Base-by-base conservation (phyloP, 2,113 vertebrate species). In the Heloderma charlesbogerti region DNA sequence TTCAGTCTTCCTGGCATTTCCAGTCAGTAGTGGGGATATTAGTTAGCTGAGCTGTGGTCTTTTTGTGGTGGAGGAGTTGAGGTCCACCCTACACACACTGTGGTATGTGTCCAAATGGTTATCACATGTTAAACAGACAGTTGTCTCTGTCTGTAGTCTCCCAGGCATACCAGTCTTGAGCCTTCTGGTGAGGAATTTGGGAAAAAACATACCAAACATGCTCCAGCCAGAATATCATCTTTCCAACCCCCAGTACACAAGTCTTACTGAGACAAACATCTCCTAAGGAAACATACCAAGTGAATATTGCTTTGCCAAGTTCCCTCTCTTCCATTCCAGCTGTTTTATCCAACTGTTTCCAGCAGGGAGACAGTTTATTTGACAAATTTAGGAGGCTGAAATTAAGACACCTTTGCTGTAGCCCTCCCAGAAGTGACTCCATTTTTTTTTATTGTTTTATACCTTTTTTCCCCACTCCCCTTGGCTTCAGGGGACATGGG, bases 361-460 rank as follows among this genome's bases (percentile, higher is more conserved):
- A 96, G 92, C 10, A 88, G 92, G 77, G 87, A 96, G 84, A 88
- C 51, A 84, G 92, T 93, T 95, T 94, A 93, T 91, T 93, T 94
- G 94, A 94, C 94, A 94, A 93, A 96, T 95, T 94, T 92, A 92
- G 66, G 92, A 96, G 95, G 95, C 91, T 96, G 95, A 95, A 95
- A 96, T 95, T 92, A 95, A 96, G 94, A 93, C 89, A 96, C 95
- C 91, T 89, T 90, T 94, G 88, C 94, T 95, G 94, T 0, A 48
- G 91, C 94, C 94, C 93, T 96, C 91, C 83, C 95, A 92, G 90
- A 96, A 97, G 92, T 93, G 81, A 91, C 72, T 91, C 84, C 66
- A 31, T 84, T 75, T 94, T 91, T 91, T 91, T 77, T 95, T 95
- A 91, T 85, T 72, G 60, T 20, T 20, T 63, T 63, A 54, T 95